Base-by-base conservation (phyloP, 2,888 invertebrate species). In the Apomyelois bistriatella region DNA sequence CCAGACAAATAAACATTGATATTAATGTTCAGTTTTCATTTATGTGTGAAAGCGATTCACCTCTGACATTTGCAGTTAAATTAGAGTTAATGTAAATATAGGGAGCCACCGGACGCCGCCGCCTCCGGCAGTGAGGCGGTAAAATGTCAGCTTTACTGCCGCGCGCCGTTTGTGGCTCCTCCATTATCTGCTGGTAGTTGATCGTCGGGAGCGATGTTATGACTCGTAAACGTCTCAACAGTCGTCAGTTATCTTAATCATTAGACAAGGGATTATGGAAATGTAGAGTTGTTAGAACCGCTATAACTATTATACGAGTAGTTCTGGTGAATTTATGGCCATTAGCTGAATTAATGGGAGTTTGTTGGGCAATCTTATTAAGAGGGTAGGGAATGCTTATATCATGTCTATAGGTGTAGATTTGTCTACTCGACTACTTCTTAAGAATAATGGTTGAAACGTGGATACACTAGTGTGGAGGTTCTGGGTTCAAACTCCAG, bases 21-120 rank as follows among this genome's bases (percentile, higher is more conserved):
- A 7, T 28, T 32, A 12, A 32, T 28, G 32, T 12, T 12, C 28
- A 4, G 32, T 43, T 43, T 43, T 8, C 42, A 43, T 15, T 15
- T 15, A 32, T 9, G 2, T 15, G 2, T 15, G 10, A 30, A 1
- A 15, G 43, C 43, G 46, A 46, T 15, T 46, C 46, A 46, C 46
- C 46, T 46, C 32, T 32, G 46, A 46, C 32, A 46, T 46, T 46
- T 46, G 46, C 46, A 32, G 46, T 46, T 32, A 46, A 46, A 46
- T 46, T 32, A 46, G 32, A 46, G 46, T 46, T 32, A 46, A 43
- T 30, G 38, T 38, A 38, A 38, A 16, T 40, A 40, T 32, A 46
- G 32, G 9, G 15, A 32, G 46, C 32, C 32, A 15, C 15, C 46
- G 32, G 22, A 12, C 40, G 1, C 38, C 13, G 38, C n/a, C 38